Conservation (phyloP, 2,113 vertebrate species). For the Boleophthalmus pectinirostris region DNA sequence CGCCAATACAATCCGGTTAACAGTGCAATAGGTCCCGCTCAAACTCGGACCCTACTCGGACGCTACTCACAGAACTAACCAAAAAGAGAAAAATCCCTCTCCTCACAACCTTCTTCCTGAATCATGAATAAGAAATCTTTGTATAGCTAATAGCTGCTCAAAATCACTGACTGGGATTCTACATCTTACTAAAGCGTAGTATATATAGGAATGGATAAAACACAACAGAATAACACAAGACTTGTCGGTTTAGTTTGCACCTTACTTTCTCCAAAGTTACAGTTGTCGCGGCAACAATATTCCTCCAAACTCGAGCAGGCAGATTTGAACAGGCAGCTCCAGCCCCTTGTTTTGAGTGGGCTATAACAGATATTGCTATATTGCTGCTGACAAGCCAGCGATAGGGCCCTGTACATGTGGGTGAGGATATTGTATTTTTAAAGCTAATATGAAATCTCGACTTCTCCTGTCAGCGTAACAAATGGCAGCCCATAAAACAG, state of each 20-base stretch:
- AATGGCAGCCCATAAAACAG: conserved; percentile 13
- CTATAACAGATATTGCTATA: conserved; percentile 1
- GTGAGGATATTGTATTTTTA: conserved; percentile 13
- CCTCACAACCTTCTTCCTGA: too few species aligned
- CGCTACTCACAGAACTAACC: too few species aligned
- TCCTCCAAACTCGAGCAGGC: background rate
- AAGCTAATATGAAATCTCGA: conserved; percentile 13
- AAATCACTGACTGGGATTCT: too few species aligned
- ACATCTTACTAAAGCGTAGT: too few species aligned
- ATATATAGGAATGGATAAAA: background rate
- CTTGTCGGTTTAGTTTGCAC: background rate
- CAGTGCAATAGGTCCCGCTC: too few species aligned
- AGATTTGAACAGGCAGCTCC: background rate
- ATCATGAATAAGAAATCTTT: too few species aligned
- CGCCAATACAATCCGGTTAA: too few species aligned
- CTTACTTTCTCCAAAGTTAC: background rate
- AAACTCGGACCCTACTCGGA: too few species aligned
- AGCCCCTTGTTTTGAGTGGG: conserved; percentile 3
- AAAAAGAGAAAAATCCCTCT: too few species aligned
- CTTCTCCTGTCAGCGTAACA: conserved; percentile 3
- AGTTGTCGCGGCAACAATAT: background rate
- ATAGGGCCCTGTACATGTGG: conserved; percentile 3
- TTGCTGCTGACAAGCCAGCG: background rate
- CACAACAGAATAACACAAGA: background rate
- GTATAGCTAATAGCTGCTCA: too few species aligned